Evolutionary conservation across 2,888 invertebrate species (phyloP).

Genomic region (Urechis unicinctus): DNA sequence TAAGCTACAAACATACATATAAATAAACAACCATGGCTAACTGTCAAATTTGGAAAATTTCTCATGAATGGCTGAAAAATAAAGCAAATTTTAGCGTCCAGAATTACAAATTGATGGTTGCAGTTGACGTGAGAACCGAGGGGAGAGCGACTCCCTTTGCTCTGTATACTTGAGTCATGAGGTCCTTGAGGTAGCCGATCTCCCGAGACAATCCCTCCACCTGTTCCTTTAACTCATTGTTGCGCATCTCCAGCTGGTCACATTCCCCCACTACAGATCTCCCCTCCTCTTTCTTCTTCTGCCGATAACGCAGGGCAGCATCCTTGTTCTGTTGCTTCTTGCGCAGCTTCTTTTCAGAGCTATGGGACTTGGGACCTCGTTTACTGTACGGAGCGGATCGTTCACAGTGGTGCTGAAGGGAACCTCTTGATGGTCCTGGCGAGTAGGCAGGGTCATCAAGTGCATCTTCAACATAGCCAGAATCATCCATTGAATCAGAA

Average conservation of each 20-base stretch:
- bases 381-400: not conserved
- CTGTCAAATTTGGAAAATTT: no score
- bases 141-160: no score
- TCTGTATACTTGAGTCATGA: conserved; percentile 17
- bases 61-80: no score
- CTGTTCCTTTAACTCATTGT: conserved; percentile 18
- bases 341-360: conserved; percentile 10
- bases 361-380: not conserved
- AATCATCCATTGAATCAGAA: not conserved
- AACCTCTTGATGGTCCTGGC: not conserved
- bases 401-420: not conserved
- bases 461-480: not conserved
- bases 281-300: conserved; percentile 19
- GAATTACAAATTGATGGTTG: no score
- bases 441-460: not conserved
- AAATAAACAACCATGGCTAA: no score
- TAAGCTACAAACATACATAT: no score
- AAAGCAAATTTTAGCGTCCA: no score
- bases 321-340: conserved; percentile 24
- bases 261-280: conserved; percentile 9
- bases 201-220: conserved; percentile 19
- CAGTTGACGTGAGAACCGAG: no score
- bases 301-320: conserved; percentile 21
- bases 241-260: conserved; percentile 13
- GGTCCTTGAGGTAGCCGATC: conserved; percentile 21